Evolutionary conservation across 2,797 vertebrate genomes (phyloP).

Genomic region (Manis javanica): DNA sequence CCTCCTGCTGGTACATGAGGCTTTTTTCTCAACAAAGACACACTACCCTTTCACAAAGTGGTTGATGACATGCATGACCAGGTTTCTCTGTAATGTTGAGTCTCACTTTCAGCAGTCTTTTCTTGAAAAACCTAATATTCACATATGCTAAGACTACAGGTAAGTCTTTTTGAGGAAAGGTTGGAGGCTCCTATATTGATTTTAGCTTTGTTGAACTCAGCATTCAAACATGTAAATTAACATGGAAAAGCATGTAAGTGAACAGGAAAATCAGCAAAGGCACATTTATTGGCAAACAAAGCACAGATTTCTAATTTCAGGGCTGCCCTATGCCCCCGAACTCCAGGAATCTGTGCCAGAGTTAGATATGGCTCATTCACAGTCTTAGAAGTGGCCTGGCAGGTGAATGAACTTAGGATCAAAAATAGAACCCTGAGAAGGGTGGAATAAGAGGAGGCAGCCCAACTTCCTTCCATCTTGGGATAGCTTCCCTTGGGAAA

Average conservation of each 20-base stretch:
- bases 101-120: conserved; percentile 24
- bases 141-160: not conserved
- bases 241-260: conserved; percentile 20
- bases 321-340: not conserved
- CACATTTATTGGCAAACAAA: conserved; percentile 46
- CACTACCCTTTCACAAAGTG: conserved; percentile 30
- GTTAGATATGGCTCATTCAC: not conserved
- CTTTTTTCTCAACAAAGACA: conserved; percentile 37
- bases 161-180: not conserved
- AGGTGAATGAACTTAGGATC: not conserved
- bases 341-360: not conserved
- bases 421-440: conserved; percentile 36
- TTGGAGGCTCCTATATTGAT: not conserved
- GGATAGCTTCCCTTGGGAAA: conserved; percentile 23
- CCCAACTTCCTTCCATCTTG: conserved; percentile 25
- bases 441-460: not conserved
- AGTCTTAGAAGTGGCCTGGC: not conserved
- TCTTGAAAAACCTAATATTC: not conserved
- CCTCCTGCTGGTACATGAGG: not conserved
- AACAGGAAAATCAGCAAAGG: conserved; percentile 50
- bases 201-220: not conserved
- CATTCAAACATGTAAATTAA: conserved; percentile 25
- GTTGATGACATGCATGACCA: conserved; percentile 48
- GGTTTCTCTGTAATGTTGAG: conserved; percentile 28
- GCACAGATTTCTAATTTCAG: conserved; percentile 10